Conservation (phyloP, 2,113 vertebrate genomes). For the Rissa tridactyla region DNA sequence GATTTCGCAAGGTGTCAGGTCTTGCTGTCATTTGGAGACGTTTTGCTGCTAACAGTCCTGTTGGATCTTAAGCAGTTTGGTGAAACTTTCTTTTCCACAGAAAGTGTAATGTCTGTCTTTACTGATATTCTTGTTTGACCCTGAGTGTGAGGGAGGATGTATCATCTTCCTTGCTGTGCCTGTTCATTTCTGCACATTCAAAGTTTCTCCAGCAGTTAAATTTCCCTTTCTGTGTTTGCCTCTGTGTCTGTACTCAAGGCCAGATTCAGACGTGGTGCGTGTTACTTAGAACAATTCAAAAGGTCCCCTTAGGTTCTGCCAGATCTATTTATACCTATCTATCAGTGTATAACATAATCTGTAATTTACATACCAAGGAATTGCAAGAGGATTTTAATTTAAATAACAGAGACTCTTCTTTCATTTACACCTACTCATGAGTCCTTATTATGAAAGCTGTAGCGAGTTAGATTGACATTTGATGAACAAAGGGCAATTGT, state of each 20-base stretch:
- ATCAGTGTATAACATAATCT: conserved; percentile 13
- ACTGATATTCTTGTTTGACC: neutral
- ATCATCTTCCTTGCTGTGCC: neutral
- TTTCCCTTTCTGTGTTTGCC: neutral
- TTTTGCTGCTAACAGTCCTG: neutral
- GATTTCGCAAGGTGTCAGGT: neutral
- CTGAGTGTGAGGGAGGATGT: neutral
- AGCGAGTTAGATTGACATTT: neutral
- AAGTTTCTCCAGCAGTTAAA: neutral
- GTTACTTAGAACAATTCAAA: neutral
- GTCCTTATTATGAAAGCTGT: conserved; percentile 40
- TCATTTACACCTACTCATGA: conserved; percentile 49
- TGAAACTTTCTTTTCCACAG: conserved; percentile 8
- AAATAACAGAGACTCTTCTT: conserved; percentile 37
- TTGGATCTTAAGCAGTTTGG: neutral
- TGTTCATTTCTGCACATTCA: neutral
- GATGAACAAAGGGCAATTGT: conserved; percentile 57
- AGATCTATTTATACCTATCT: conserved; percentile 42
- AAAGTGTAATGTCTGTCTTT: neutral
- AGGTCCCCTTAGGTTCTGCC: neutral
- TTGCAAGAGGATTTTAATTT: conserved; percentile 31
- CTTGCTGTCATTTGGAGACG: neutral
- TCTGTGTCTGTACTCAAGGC: neutral
- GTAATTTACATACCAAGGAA: conserved; percentile 48
- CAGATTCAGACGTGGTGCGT: neutral